Conservation (phyloP, 1,140 invertebrate genomes). For the Drosophila mauritiana region DNA sequence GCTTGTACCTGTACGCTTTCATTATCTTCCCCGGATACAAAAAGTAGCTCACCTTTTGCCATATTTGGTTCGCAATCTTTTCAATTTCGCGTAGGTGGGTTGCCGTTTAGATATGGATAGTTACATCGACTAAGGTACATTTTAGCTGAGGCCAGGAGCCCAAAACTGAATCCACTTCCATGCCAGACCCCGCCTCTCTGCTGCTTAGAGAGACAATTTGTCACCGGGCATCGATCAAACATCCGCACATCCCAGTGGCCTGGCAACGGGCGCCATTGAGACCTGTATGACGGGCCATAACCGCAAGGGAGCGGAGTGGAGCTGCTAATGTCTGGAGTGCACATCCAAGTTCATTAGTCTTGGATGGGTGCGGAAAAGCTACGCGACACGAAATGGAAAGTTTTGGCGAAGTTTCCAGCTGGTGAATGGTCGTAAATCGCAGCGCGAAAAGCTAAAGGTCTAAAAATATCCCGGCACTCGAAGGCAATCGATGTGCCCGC, state of each 20-base stretch:
- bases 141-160: neutral
- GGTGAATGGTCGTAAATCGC: slow-evolving; percentile 56
- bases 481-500: slow-evolving; percentile 44
- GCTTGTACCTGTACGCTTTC: slow-evolving; percentile 1
- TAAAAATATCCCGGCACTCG: slow-evolving; percentile 63
- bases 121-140: neutral
- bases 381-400: slow-evolving; percentile 76
- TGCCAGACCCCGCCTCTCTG: neutral
- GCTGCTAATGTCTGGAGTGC: slow-evolving; percentile 47
- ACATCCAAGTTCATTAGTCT: slow-evolving; percentile 78
- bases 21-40: neutral
- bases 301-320: slow-evolving; percentile 48
- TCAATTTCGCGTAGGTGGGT: too few relatives aligned
- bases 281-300: slow-evolving; percentile 55
- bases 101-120: neutral
- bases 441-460: slow-evolving; percentile 31
- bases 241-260: slow-evolving; percentile 34
- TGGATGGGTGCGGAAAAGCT: slow-evolving; percentile 55
- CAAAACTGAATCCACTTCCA: neutral
- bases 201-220: slow-evolving; percentile 56
- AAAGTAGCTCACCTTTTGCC: neutral
- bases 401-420: slow-evolving; percentile 34
- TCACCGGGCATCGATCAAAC: slow-evolving; percentile 79
- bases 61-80: neutral
- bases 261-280: slow-evolving; percentile 70